Conservation (phyloP, 1,140 invertebrate genomes). For the Anthonomus grandis region DNA sequence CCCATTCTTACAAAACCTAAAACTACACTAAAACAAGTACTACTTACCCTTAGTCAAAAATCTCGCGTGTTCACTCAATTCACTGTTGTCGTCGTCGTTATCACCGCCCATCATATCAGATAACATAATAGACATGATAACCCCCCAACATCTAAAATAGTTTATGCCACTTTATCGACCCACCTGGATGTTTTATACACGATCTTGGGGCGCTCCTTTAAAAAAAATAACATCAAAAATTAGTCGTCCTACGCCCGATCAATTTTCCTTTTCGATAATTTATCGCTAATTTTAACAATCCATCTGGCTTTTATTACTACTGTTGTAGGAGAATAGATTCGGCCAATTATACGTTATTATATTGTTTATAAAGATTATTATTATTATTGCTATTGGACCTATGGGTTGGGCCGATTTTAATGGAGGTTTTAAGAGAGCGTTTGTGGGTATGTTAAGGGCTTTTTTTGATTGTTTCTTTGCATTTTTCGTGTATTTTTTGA, state of each 20-base stretch:
- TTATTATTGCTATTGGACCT: too few relatives aligned
- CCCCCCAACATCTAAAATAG: constrained; percentile 12
- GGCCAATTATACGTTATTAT: too few relatives aligned
- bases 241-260: constrained; percentile 29
- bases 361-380: too few relatives aligned
- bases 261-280: constrained; percentile 37
- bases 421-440: too few relatives aligned
- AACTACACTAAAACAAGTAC: not conserved
- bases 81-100: constrained; percentile 61
- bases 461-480: too few relatives aligned
- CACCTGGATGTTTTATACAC: constrained; percentile 23
- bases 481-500: too few relatives aligned
- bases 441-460: too few relatives aligned
- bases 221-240: too few relatives aligned
- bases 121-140: constrained; percentile 37
- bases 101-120: constrained; percentile 46
- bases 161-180: constrained; percentile 3
- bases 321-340: too few relatives aligned
- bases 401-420: too few relatives aligned
- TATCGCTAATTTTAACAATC: constrained; percentile 25
- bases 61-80: constrained; percentile 62
- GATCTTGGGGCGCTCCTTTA: constrained; percentile 10
- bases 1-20: not conserved
- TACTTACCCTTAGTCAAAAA: constrained; percentile 61
- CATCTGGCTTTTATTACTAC: too few relatives aligned